A percentile compares a stretch with the other conserved stretches of the same genome.
Evolutionary conservation across 2,113 vertebrate genomes (phyloP).

Genomic region (Chaetodon auriga): DNA sequence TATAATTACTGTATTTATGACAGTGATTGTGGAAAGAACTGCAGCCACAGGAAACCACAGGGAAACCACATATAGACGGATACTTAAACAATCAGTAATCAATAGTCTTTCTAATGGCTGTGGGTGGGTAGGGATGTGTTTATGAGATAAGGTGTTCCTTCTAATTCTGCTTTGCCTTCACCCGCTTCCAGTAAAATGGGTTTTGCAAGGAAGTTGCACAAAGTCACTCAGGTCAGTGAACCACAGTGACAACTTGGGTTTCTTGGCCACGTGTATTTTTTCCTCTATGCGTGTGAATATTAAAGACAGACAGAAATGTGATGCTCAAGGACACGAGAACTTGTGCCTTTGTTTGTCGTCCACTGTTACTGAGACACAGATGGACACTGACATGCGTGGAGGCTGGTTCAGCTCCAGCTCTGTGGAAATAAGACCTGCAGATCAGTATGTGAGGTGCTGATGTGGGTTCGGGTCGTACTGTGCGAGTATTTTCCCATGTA

Average conservation of each 20-base stretch:
- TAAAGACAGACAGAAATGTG: slow-evolving; percentile 8
- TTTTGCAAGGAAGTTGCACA: slow-evolving; percentile 22
- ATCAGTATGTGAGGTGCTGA: not conserved
- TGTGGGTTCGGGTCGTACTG: not conserved
- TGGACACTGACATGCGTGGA: slow-evolving; percentile 26
- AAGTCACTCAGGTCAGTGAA: slow-evolving; percentile 8
- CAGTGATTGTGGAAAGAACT: not conserved
- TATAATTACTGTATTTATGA: not conserved
- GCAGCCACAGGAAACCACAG: not conserved
- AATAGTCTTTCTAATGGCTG: not conserved
- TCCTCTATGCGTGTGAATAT: not conserved
- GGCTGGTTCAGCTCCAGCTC: not conserved
- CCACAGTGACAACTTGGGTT: not conserved
- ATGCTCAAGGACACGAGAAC: not conserved
- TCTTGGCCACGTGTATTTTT: not conserved
- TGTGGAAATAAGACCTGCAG: slow-evolving; percentile 1
- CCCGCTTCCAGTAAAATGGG: slow-evolving; percentile 27
- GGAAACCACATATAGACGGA: not conserved
- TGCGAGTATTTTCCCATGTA: slow-evolving; percentile 8
- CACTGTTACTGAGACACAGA: slow-evolving; percentile 12
- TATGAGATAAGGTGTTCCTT: not conserved
- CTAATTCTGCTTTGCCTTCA: not conserved
- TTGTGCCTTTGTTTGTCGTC: slow-evolving; percentile 12
- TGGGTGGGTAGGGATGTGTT: not conserved
- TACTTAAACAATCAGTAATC: not conserved